Base-by-base conservation (phyloP, 2,113 vertebrate genomes). In the Caracal caracal region DNA sequence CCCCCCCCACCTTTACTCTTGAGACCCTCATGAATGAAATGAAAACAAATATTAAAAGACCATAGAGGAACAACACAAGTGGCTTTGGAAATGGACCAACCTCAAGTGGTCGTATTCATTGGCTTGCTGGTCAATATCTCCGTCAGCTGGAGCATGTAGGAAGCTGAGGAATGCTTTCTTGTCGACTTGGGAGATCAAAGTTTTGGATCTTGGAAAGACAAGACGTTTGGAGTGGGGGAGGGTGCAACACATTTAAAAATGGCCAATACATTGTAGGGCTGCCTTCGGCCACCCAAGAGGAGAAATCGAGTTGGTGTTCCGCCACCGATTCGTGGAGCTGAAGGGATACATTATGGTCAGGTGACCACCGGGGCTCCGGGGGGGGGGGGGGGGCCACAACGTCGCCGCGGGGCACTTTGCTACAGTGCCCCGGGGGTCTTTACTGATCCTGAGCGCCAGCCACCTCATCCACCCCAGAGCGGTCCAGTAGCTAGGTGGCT, bases 31-130 rank as follows among this genome's bases (percentile, higher is more conserved):
- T 35, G 35, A 49, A 73, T 15, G 9, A 83, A 59, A 84, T 51
- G 20, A 88, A 84, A 40, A 82, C 9, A 93, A 70, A 92, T 90
- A 47, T 37, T 53, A 59, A 65, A 65, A 22, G 35, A 78, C n/a
- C 47, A 4, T 53, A 33, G 26, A 5, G 30, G 49, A 89, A 70
- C 35, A 28, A 35, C 13, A 68, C 10, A 56, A 20, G 33, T 37
- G 7, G 4, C 6, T 26, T 82, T 75, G 40, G 17, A 20, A 24
- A 82, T 35, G 28, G 2, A 33, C 35, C 65, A 49, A 1, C 43
- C 1, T 0, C 10, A 75, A 47, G 15, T 3, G 6, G 20, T 12
- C 47, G 66, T n/a, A 16, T 53, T 87, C 28, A 6, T 4, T 37
- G 81, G 33, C 19, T 71, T 3, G 2, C 12, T 66, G 80, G n/a